A percentile compares a stretch with the other conserved stretches of the same genome.
These are phyloP conservation scores for Unio delphinus DNA, from an alignment of 2,888 invertebrate species.

Conservation along the genomic window DNA sequence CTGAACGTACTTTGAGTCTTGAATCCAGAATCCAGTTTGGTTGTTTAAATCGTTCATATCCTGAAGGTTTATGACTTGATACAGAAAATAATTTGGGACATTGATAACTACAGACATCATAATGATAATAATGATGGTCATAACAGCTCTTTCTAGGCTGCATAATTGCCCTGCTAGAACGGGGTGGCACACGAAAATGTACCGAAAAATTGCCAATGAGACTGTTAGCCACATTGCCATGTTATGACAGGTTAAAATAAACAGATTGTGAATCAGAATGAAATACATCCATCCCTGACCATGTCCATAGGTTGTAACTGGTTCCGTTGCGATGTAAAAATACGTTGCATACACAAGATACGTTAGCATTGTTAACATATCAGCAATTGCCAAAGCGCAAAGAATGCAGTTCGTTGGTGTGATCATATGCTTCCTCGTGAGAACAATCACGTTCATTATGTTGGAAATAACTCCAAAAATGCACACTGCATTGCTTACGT, in stretches of 20 bases:
- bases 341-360: conserved; percentile 80
- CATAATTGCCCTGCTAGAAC: conserved; percentile 64
- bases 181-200: conserved; percentile 74
- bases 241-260: conserved; percentile 78
- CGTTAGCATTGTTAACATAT: conserved; percentile 89
- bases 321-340: conserved; percentile 55
- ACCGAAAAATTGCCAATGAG: conserved; percentile 93
- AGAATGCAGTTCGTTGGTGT: conserved; percentile 93
- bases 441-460: conserved; percentile 90
- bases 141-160: conserved; percentile 62
- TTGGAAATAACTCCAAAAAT: conserved; percentile 92
- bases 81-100: conserved; percentile 67
- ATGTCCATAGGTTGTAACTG: conserved; percentile 43
- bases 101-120: conserved; percentile 62
- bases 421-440: conserved; percentile 87
- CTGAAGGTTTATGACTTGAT: conserved; percentile 40
- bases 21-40: conserved; percentile 58
- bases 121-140: conserved; percentile 61
- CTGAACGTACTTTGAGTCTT: conserved; percentile 44
- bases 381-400: conserved; percentile 88
- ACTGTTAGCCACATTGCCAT: conserved; percentile 95
- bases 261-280: conserved; percentile 63
- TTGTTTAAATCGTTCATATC: conserved; percentile 5
- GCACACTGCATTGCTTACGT: conserved; percentile 88
- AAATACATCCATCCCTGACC: conserved; percentile 67